Evolutionary conservation across 2,113 vertebrate genomes (phyloP), one percentile per base, ranked within the genome.

Genomic region (Neotragus pygmaeus): DNA sequence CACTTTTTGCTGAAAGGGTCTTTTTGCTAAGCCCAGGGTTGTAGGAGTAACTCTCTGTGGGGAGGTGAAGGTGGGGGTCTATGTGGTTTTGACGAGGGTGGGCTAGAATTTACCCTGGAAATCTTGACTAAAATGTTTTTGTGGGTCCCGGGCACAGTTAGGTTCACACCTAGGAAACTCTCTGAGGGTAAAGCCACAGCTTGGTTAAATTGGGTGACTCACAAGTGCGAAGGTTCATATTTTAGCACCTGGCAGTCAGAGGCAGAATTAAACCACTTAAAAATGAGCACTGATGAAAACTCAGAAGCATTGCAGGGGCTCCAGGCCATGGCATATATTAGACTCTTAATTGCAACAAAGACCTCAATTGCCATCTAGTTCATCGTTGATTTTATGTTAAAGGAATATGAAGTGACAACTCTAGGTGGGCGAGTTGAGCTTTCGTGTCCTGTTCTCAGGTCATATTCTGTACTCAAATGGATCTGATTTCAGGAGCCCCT

Each of bases 151-250:
- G 98, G 98, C 98, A 98, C 98, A 98, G 98, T 98, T 99, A 98
- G 98, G 98, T 99, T 98, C 99, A 98, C 99, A 99, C 99, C 98
- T 98, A 99, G 99, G 99, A 99, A 99, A 99, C 97, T 98, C 98
- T 99, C 98, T 98, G 99, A 99, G 98, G 98, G 98, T 98, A 96
- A 99, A 99, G 99, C 99, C 99, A 98, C 99, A 99, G 99, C 99
- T 99, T 99, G 99, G 99, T 99, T 99, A 99, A 99, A 99, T 99
- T 95, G 98, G 99, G 95, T 99, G 99, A 99, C 99, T 99, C 99
- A 99, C 99, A 99, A 99, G 99, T 99, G 99, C 99, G 99, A 99
- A 99, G 98, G 99, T 99, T 99, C 98, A 98, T 99, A 99, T 99
- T 99, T 99, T 99, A 99, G 99, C 99, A 99, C 99, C 99, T 99